Evolutionary conservation across 2,888 invertebrate species (phyloP).

Genomic region (Xestobium rufovillosum): DNA sequence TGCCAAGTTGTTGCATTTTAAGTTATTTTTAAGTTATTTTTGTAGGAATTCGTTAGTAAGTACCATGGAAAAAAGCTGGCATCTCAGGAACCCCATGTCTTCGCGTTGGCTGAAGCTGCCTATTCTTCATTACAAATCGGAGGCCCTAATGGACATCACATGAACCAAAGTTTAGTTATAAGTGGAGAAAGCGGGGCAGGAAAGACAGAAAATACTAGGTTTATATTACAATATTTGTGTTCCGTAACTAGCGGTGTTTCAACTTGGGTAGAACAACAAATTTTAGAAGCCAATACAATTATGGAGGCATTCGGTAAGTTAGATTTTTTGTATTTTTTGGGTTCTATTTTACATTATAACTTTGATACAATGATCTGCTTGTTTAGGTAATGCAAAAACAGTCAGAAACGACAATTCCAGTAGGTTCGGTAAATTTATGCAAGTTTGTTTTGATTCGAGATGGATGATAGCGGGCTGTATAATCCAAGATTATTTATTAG

Average conservation of each 20-base stretch:
- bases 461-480: constrained; percentile 89
- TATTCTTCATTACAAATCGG: constrained; percentile 64
- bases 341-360: constrained; percentile 12
- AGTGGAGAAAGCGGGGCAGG: constrained; percentile 91
- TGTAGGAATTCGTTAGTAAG: constrained; percentile 72
- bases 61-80: constrained; percentile 81
- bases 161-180: constrained; percentile 79
- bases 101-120: constrained; percentile 84
- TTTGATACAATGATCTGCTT: constrained; percentile 12
- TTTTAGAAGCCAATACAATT: constrained; percentile 87
- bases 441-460: constrained; percentile 81
- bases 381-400: constrained; percentile 82
- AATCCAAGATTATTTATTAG: constrained; percentile 82
- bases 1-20: too few species aligned
- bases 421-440: constrained; percentile 93
- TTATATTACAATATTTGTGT: constrained; percentile 86
- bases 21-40: too few species aligned
- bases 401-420: constrained; percentile 90
- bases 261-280: constrained; percentile 94
- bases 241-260: constrained; percentile 72
- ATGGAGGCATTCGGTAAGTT: constrained; percentile 82
- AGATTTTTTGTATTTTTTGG: constrained; percentile 4
- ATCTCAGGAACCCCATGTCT: constrained; percentile 77
- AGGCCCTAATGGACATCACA: constrained; percentile 29
- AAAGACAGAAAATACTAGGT: constrained; percentile 88